These are phyloP conservation scores for Tenthredo scrophulariae DNA, from an alignment of 2,888 invertebrate genomes.

Conservation along the genomic window DNA sequence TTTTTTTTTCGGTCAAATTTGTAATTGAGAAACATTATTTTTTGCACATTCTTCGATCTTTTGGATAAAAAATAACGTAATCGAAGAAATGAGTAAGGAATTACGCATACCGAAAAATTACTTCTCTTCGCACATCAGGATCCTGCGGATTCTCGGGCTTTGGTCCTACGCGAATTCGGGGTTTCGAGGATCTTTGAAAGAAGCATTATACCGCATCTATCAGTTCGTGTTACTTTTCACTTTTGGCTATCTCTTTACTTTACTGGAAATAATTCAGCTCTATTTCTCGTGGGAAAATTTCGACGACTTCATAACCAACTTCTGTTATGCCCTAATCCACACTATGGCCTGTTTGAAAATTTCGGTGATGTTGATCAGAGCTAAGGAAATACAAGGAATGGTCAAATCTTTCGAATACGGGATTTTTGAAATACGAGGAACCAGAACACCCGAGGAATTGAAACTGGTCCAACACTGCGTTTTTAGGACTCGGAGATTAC, in stretches of 20 bases:
- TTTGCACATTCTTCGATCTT: too few relatives aligned
- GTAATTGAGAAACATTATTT: not conserved
- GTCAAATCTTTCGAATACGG: slow-evolving; percentile 17
- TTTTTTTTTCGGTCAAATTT: not conserved
- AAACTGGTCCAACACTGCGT: not conserved
- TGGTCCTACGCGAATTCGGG: slow-evolving; percentile 8
- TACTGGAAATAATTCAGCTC: slow-evolving; percentile 36
- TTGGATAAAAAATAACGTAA: not conserved
- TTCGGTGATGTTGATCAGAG: slow-evolving; percentile 31
- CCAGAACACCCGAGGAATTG: not conserved
- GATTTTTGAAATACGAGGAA: not conserved
- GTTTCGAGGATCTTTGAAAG: not conserved
- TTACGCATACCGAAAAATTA: not conserved
- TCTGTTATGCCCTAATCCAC: slow-evolving; percentile 45
- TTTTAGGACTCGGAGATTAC: not conserved
- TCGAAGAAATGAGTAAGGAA: not conserved
- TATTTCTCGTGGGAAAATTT: slow-evolving; percentile 40
- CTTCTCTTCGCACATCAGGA: slow-evolving; percentile 13
- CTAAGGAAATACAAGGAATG: not conserved
- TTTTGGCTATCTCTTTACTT: slow-evolving; percentile 33
- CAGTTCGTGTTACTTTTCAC: not conserved
- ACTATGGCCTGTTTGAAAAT: slow-evolving; percentile 44
- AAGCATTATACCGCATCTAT: slow-evolving; percentile 3
- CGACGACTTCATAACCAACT: slow-evolving; percentile 35
- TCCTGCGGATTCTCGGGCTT: slow-evolving; percentile 26